Conservation (phyloP, 1,140 invertebrate species). For the Thrips palmi region DNA sequence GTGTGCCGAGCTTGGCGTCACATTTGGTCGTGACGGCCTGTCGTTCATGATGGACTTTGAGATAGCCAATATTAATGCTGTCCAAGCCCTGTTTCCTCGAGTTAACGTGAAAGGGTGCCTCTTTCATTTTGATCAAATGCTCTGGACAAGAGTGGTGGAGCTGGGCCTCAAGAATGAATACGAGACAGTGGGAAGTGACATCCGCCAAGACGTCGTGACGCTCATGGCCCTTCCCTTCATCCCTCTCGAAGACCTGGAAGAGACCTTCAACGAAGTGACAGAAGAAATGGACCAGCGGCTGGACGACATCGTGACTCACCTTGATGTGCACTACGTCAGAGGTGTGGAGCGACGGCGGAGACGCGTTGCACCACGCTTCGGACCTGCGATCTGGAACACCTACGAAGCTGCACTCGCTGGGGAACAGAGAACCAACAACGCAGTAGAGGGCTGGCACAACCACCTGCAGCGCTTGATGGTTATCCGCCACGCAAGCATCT, state of each 20-base stretch:
- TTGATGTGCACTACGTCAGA: not conserved
- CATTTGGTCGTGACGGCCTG: not conserved
- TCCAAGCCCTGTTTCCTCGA: not conserved
- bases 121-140: not conserved
- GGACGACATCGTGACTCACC: not conserved
- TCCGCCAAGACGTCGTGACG: not conserved
- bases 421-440: not conserved
- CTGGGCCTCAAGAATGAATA: not conserved
- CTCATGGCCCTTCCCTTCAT: not conserved
- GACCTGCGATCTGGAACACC: not conserved
- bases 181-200: not conserved
- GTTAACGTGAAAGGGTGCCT: not conserved
- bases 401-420: not conserved
- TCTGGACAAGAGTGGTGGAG: not conserved
- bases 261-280: not conserved
- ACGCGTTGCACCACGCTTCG: not conserved
- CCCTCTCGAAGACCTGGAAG: not conserved
- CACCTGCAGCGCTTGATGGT: not conserved
- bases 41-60: not conserved
- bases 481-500: not conserved
- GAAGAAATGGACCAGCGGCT: not conserved
- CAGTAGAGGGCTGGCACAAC: not conserved
- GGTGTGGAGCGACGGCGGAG: not conserved
- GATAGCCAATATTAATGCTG: not conserved
- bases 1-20: not conserved